Evolutionary conservation across 2,113 vertebrate genomes (phyloP).

Genomic region (Xiphias gladius): DNA sequence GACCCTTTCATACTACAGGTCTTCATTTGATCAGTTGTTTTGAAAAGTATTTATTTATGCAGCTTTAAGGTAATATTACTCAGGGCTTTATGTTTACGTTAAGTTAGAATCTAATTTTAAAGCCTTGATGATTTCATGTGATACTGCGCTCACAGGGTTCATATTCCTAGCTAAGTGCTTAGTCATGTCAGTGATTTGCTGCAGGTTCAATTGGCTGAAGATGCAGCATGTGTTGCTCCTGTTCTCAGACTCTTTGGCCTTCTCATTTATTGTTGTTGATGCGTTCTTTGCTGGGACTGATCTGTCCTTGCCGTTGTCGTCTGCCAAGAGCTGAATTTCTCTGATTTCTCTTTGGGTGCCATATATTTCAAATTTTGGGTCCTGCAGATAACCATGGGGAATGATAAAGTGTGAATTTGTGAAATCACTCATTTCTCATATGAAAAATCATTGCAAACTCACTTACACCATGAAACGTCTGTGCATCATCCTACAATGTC

Average conservation of each 20-base stretch:
- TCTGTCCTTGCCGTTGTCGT: neutral
- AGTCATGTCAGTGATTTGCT: neutral
- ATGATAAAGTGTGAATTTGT: neutral
- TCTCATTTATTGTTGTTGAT: neutral
- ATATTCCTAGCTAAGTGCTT: neutral
- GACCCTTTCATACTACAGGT: neutral
- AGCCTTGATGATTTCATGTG: neutral
- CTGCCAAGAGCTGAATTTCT: neutral
- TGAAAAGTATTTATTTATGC: neutral
- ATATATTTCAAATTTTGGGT: conserved; percentile 13
- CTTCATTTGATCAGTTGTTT: neutral
- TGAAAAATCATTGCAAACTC: conserved; percentile 17
- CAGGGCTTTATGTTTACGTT: neutral
- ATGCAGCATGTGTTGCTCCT: neutral
- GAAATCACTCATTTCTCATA: neutral
- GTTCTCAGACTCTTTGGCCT: neutral
- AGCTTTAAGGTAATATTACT: neutral
- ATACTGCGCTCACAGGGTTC: neutral
- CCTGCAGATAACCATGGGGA: neutral
- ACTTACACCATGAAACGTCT: neutral
- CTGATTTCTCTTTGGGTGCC: conserved; percentile 23
- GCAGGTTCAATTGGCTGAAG: neutral
- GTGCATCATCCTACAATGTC: neutral
- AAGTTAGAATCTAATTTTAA: neutral
- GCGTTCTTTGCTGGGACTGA: neutral